Conservation (phyloP, 2,888 invertebrate genomes). For the Pantelozetes paolii region DNA sequence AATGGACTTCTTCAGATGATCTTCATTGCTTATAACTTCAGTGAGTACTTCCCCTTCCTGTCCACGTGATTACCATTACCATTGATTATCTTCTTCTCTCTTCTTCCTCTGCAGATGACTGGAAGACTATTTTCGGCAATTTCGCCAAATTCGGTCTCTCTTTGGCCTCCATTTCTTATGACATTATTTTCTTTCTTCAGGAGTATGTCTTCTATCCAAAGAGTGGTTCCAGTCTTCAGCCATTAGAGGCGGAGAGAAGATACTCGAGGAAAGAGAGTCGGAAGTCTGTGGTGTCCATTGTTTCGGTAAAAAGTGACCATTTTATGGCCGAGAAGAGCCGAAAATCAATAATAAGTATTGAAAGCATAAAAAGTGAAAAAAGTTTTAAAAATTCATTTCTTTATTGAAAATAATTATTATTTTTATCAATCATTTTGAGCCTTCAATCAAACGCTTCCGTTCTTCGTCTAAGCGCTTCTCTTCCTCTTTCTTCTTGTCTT, state of each 20-base stretch:
- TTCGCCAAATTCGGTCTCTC: constrained; percentile 97
- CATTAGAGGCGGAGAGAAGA: not conserved
- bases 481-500: not conserved
- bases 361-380: not conserved
- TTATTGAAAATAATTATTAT: not conserved
- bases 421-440: not conserved
- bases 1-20: constrained; percentile 96
- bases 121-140: constrained; percentile 93
- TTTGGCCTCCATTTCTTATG: constrained; percentile 88
- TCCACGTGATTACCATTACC: not conserved
- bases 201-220: constrained; percentile 80
- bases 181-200: constrained; percentile 92
- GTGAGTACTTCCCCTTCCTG: constrained; percentile 36
- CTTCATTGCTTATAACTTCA: constrained; percentile 70
- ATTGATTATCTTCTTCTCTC: not conserved
- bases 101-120: constrained; percentile 70
- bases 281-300: not conserved
- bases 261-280: not conserved
- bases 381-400: not conserved
- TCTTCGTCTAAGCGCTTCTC: not conserved
- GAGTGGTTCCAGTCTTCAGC: not conserved
- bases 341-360: not conserved
- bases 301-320: not conserved
- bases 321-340: not conserved
- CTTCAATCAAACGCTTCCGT: not conserved